Evolutionary conservation across 1,140 invertebrate species (phyloP).

Genomic region (Epicauta chinensis): DNA sequence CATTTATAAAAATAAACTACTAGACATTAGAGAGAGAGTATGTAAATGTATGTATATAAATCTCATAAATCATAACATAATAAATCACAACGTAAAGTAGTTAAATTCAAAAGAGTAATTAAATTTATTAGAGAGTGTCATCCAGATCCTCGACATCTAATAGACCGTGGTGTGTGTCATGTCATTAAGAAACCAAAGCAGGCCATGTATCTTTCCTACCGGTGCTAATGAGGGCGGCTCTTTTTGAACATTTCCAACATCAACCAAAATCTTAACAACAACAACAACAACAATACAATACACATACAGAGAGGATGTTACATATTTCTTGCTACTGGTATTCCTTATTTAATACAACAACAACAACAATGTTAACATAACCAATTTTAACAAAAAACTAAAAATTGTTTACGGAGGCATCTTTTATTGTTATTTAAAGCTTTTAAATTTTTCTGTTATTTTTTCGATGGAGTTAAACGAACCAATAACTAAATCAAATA

Average conservation of each 20-base stretch:
- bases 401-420: slow-evolving; percentile 15
- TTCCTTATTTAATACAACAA: no score
- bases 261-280: no score
- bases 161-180: slow-evolving; percentile 23
- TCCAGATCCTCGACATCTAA: slow-evolving; percentile 18
- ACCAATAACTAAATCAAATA: slow-evolving; percentile 15
- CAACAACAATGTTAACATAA: no score
- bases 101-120: slow-evolving; percentile 27
- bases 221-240: slow-evolving; percentile 26
- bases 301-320: background rate
- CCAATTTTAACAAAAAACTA: no score
- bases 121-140: slow-evolving; percentile 28
- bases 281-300: no score
- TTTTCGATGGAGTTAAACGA: slow-evolving; percentile 2
- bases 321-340: slow-evolving; percentile 9
- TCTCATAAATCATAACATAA: slow-evolving; percentile 26
- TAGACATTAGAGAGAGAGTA: background rate
- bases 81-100: slow-evolving; percentile 23
- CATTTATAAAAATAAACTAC: slow-evolving; percentile 19
- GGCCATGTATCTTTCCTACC: slow-evolving; percentile 21
- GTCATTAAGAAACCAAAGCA: slow-evolving; percentile 24
- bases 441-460: slow-evolving; percentile 6
- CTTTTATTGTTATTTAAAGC: slow-evolving; percentile 10
- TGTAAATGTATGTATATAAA: no score
- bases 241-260: slow-evolving; percentile 13